Percentiles rank a stretch among this genome's conserved stretches.
These are phyloP conservation scores for Apodemia duryi DNA, from an alignment of 2,888 invertebrate genomes.

Conservation along the genomic window DNA sequence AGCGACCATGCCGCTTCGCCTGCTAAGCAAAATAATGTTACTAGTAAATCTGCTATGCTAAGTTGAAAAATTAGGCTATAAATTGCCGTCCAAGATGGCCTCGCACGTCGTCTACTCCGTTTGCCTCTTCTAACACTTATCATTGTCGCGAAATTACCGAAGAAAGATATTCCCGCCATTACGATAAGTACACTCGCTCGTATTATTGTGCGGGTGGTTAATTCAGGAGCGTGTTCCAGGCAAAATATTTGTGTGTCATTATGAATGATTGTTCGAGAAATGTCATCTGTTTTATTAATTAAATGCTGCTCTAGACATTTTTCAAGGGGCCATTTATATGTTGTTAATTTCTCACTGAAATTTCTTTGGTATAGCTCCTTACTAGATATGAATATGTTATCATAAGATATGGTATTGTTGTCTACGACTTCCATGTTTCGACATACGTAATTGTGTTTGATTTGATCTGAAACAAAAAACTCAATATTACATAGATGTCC, in stretches of 20 bases:
- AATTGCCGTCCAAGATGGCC: slow-evolving; percentile 84
- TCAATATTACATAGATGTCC: neutral
- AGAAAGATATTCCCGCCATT: slow-evolving; percentile 85
- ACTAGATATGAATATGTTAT: slow-evolving; percentile 40
- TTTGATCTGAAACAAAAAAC: slow-evolving; percentile 1
- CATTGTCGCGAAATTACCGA: slow-evolving; percentile 88
- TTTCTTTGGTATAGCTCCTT: slow-evolving; percentile 45
- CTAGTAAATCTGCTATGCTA: slow-evolving; percentile 89
- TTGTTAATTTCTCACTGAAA: slow-evolving; percentile 39
- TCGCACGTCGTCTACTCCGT: slow-evolving; percentile 72
- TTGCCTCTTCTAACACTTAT: slow-evolving; percentile 85
- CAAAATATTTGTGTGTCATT: slow-evolving; percentile 63
- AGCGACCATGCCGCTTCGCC: slow-evolving; percentile 91
- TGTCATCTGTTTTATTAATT: slow-evolving; percentile 41
- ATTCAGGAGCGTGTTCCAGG: slow-evolving; percentile 83
- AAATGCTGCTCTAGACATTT: slow-evolving; percentile 51
- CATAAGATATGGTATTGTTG: slow-evolving; percentile 74
- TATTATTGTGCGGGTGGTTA: slow-evolving; percentile 81
- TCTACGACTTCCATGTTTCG: slow-evolving; percentile 68
- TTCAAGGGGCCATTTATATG: slow-evolving; percentile 53
- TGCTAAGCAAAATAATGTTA: slow-evolving; percentile 88
- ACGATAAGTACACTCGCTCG: slow-evolving; percentile 83
- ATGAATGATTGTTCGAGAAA: slow-evolving; percentile 31
- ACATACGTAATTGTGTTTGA: slow-evolving; percentile 47
- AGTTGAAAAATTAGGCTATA: slow-evolving; percentile 89